Base-by-base conservation (phyloP, 2,888 invertebrate genomes). In the Platycheirus albimanus region DNA sequence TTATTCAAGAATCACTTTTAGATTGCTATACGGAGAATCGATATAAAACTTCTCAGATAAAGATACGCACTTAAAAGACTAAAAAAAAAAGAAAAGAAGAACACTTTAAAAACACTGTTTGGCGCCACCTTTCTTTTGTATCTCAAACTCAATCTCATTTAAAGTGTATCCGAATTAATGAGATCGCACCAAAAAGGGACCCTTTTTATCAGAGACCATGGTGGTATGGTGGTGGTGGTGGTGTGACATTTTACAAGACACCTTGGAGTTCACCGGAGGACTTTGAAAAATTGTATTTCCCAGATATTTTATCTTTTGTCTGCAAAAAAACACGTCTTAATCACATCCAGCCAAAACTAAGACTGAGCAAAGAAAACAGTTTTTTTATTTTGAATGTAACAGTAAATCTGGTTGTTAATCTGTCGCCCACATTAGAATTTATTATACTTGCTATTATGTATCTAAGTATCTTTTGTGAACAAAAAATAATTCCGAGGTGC, bases 41-140 rank as follows among this genome's bases (percentile, higher is more conserved):
- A 61, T 43, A 51, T 52, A 1, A 36, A 43, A 3, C 49, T 67
- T 41, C 20, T 33, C 24, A 56, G 24, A 64, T 8, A n/a, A 49
- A 28, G 41, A 33, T 43, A 76, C 71, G 63, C 43, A 28, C 49
- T 41, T 7, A 52, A 41, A 43, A n/a, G n/a, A n/a, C n/a, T n/a
- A n/a, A n/a, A n/a, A n/a, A n/a, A n/a, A n/a, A n/a, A n/a, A n/a
- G n/a, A n/a, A n/a, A n/a, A 47, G 10, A 11, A 49, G 20, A 41
- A n/a, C 20, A 33, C 11, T 64, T 15, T 20, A 52, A 51, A 66
- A 51, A 52, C 47, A 28, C 20, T 36, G 24, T 41, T 70, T 69
- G 75, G 79, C 79, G 79, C 79, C 79, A 80, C 54, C 56, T 52
- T 47, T 51, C 51, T 11, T 45, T 58, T 24, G 54, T 63, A 66